These are phyloP conservation scores for Channa argus DNA, from an alignment of 2,113 vertebrate species.

Conservation along the genomic window DNA sequence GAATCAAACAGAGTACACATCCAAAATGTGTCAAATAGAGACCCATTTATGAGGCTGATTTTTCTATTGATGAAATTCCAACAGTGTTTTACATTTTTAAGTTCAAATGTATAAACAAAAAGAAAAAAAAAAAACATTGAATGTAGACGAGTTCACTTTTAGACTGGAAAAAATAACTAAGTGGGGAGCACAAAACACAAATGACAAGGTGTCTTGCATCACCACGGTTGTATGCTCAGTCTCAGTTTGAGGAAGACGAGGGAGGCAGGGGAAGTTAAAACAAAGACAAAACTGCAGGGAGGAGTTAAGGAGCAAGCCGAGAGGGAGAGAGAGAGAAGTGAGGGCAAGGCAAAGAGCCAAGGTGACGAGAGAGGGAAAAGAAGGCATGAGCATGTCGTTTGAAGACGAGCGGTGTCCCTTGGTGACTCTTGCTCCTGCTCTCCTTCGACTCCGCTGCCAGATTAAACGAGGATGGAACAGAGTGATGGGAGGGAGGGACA, in stretches of 20 bases:
- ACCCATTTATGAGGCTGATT: conserved; percentile 21
- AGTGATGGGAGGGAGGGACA: conserved; percentile 49
- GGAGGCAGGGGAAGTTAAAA: conserved; percentile 56
- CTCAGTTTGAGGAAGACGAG: conserved; percentile 25
- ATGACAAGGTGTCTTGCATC: conserved; percentile 55
- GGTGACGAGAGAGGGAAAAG: conserved; percentile 45
- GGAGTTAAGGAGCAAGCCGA: conserved; percentile 29
- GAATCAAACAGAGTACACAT: conserved; percentile 33
- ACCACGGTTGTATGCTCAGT: background rate
- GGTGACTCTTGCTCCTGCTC: conserved; percentile 64
- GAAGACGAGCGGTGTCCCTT: conserved; percentile 73
- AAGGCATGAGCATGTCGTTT: conserved; percentile 63
- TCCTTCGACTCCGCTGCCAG: conserved; percentile 59
- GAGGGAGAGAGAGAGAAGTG: conserved; percentile 31
- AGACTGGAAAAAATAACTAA: background rate
- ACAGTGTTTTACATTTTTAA: conserved; percentile 41
- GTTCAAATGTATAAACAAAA: conserved; percentile 23
- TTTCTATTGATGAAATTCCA: conserved; percentile 37
- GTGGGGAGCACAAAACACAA: conserved; percentile 39
- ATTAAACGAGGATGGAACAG: conserved; percentile 69
- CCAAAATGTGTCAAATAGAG: conserved; percentile 38
- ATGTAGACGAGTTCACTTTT: conserved; percentile 19
- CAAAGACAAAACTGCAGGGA: conserved; percentile 67
- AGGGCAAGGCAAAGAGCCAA: conserved; percentile 68
- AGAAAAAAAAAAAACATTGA: background rate